Base-by-base conservation (phyloP, 2,888 invertebrate genomes). In the Troglohyphantes excavatus region DNA sequence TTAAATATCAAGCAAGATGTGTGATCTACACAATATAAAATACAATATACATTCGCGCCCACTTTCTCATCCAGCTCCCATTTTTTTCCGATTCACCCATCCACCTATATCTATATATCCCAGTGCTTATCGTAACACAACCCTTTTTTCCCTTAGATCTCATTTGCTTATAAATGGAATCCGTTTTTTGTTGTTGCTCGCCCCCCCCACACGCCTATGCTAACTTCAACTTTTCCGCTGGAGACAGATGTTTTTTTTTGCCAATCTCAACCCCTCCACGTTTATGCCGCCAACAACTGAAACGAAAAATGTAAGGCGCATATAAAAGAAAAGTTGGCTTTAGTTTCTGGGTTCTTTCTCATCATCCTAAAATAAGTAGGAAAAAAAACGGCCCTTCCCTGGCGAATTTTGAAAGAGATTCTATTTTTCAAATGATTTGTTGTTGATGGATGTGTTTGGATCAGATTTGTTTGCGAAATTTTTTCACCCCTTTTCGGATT, bases 101-200 rank as follows among this genome's bases (percentile, higher is more conserved):
- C 63, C 46, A 83, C 73, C 63, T 83, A 63, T 83, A 73, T 78
- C 68, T 76, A 78, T 85, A 78, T 70, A 76, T 85, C 43, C 76
- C 67, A 39, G 68, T 78, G 78, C 85, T 85, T 85, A 85, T 78
- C 78, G 67, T 63, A 46, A 75, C 75, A 76, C 85, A 85, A 85
- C 68, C 68, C 85, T 85, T 83, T 83, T n/a, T 85, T 76, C 75
- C 68, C 59, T 68, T 76, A 76, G 76, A 85, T 85, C 85, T 85
- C 85, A 85, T 85, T 85, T 85, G 85, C 85, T 85, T 85, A 85
- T 85, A 85, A 85, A 85, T 85, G 85, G 85, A 76, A 85, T 85
- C 46, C 67, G 70, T 33, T 78, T 85, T 83, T 83, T 83, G 26
- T 46, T 65, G 43, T 72, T 33, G 19, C 19, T 33, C 68, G 21